Conservation (phyloP, 2,888 invertebrate genomes). For the Tubiluchus corallicola region DNA sequence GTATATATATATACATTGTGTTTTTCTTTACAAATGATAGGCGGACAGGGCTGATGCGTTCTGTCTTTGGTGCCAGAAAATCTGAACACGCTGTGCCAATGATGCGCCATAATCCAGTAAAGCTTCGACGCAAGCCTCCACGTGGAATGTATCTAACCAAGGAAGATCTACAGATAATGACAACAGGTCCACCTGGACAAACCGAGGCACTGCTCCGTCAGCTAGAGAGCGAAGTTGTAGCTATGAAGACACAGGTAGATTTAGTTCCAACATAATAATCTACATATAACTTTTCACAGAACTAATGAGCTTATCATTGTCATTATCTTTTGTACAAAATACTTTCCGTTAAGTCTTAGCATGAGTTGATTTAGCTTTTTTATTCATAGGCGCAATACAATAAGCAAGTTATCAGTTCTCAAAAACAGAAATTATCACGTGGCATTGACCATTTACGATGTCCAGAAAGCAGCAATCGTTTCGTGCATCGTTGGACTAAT, state of each 20-base stretch:
- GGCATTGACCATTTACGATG: constrained; percentile 44
- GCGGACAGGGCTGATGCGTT: constrained; percentile 12
- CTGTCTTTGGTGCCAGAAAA: constrained; percentile 11
- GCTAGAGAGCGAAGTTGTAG: constrained; percentile 81
- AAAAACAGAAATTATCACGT: constrained; percentile 52
- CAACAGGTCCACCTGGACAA: constrained; percentile 50
- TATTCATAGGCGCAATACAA: constrained; percentile 76
- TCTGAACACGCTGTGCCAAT: constrained; percentile 11
- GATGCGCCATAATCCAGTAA: constrained; percentile 16
- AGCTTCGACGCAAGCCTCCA: constrained; percentile 57
- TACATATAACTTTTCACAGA: not conserved
- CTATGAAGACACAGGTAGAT: constrained; percentile 78
- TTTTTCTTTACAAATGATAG: constrained; percentile 10
- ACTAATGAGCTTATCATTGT: not conserved
- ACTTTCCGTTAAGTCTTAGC: not conserved
- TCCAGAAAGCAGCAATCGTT: too few species aligned
- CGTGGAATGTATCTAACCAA: constrained; percentile 94
- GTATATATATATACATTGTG: too few species aligned
- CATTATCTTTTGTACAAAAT: constrained; percentile 2
- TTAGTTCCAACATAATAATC: not conserved
- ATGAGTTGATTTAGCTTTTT: constrained; percentile 9
- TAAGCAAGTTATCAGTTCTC: constrained; percentile 70
- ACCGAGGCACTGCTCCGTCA: constrained; percentile 69
- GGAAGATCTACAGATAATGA: constrained; percentile 83
- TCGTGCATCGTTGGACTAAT: constrained; percentile 67